These are phyloP conservation scores for Perca fluviatilis DNA, from an alignment of 2,113 vertebrate species.

Conservation along the genomic window DNA sequence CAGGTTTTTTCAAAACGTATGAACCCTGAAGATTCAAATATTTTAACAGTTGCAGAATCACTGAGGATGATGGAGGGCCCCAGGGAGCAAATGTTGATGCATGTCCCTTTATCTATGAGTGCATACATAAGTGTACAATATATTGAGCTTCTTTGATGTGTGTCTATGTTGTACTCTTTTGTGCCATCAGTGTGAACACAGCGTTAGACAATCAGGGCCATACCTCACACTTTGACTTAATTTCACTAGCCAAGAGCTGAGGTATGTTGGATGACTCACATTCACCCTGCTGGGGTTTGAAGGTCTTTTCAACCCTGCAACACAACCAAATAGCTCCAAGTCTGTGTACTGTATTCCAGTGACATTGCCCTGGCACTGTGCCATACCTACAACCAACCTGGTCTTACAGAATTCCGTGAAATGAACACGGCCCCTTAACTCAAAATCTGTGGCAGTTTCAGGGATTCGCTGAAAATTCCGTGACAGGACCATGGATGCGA, in stretches of 20 bases:
- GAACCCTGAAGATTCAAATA: not conserved
- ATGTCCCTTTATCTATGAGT: not conserved
- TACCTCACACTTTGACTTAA: constrained; percentile 19
- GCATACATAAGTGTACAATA: not conserved
- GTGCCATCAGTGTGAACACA: constrained; percentile 10
- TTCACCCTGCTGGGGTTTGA: constrained; percentile 42
- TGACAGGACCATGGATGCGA: too few relatives aligned
- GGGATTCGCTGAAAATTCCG: too few relatives aligned
- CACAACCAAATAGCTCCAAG: constrained; percentile 31
- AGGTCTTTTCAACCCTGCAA: constrained; percentile 40
- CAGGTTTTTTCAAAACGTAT: too few relatives aligned
- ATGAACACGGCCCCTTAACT: too few relatives aligned
- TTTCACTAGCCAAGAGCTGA: constrained; percentile 21
- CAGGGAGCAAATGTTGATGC: not conserved
- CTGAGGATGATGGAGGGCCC: not conserved
- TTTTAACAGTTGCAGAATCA: not conserved
- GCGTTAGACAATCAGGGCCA: constrained; percentile 2
- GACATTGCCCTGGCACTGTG: constrained; percentile 37
- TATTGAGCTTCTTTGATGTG: not conserved
- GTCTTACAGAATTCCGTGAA: too few relatives aligned
- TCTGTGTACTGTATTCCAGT: constrained; percentile 32
- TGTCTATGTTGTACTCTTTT: not conserved
- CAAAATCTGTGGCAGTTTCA: too few relatives aligned
- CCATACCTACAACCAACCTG: constrained; percentile 29
- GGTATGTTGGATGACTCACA: constrained; percentile 51